A percentile compares a stretch with the other conserved stretches of the same genome.
These are phyloP conservation scores for Epizoanthus ramosus DNA, from an alignment of 92 coral and sea anemone species.

Conservation along the genomic window DNA sequence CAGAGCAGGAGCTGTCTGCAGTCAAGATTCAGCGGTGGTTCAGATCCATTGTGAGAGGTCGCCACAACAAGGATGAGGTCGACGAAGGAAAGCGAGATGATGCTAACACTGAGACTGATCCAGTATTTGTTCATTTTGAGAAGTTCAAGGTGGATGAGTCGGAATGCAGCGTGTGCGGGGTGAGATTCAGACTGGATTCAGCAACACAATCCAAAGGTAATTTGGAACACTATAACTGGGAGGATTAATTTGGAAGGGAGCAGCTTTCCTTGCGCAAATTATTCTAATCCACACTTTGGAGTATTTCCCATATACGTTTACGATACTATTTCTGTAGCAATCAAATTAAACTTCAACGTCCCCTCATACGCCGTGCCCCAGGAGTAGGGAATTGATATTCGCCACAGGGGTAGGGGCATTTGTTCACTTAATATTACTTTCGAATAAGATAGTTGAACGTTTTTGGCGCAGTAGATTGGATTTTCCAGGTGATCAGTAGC, in stretches of 20 bases:
- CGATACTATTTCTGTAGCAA: too few species aligned
- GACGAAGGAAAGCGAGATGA: not conserved
- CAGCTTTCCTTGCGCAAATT: too few species aligned
- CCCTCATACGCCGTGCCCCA: too few species aligned
- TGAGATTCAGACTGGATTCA: conserved; percentile 30
- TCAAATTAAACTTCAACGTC: too few species aligned
- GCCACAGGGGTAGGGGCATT: too few species aligned
- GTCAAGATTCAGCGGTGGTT: conserved; percentile 64
- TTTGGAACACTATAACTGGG: not conserved
- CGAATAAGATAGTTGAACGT: too few species aligned
- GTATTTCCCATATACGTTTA: too few species aligned
- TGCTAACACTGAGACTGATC: not conserved
- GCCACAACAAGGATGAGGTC: not conserved
- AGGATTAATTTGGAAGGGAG: not conserved
- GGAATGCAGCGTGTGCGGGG: conserved; percentile 71
- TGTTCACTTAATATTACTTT: too few species aligned
- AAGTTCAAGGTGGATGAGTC: conserved; percentile 70
- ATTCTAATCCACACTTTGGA: too few species aligned
- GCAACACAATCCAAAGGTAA: not conserved
- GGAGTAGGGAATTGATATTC: too few species aligned
- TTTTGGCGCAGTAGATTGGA: too few species aligned
- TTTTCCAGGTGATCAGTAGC: too few species aligned
- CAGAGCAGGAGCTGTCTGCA: conserved; percentile 48
- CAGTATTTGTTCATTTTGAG: conserved; percentile 50
- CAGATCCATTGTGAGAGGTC: not conserved